Percentiles rank a stretch among this genome's conserved stretches.
phyloP scores from a whole-genome alignment of 2,797 vertebrate species.

The Neosalanx taihuensis region DNA sequence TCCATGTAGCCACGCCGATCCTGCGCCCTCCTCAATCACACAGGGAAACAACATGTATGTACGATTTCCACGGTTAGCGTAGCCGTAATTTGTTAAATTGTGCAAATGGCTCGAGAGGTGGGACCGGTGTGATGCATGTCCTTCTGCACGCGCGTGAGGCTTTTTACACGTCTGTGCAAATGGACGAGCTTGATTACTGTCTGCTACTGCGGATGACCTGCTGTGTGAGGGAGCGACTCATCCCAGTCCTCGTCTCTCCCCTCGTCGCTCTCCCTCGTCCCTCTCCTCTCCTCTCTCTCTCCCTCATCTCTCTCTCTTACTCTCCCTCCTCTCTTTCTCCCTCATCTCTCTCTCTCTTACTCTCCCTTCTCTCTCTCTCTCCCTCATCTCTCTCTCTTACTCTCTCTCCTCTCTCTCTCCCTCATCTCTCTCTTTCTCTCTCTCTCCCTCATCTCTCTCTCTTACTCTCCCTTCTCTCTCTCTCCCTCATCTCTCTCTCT shows the following conservation, averaged over 20 bases:
- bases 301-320: not conserved
- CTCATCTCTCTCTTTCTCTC: no score
- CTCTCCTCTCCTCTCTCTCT: no score
- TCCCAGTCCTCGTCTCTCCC: no score
- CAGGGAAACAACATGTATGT: slow-evolving; percentile 44
- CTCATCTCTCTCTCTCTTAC: no score
- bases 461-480: no score
- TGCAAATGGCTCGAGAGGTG: slow-evolving; percentile 35
- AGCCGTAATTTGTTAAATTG: slow-evolving; percentile 52
- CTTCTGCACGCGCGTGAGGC: slow-evolving; percentile 26
- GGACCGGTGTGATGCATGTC: slow-evolving; percentile 27
- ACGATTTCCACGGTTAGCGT: slow-evolving; percentile 30
- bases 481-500: no score
- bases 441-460: no score
- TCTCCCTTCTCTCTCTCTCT: no score
- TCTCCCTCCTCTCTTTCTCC: no score
- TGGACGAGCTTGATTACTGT: slow-evolving; percentile 65
- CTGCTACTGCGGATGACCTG: slow-evolving; percentile 59
- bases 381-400: no score
- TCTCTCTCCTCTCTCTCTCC: no score
- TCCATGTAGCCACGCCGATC: slow-evolving; percentile 49
- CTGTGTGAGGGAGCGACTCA: slow-evolving; percentile 42
- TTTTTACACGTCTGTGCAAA: slow-evolving; percentile 58
- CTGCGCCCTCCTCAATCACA: slow-evolving; percentile 55
- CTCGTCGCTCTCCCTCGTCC: slow-evolving; percentile 7